Evolutionary conservation across 2,113 vertebrate species (phyloP), one percentile per base, ranked within the genome.

Genomic region (Anhinga rufa): DNA sequence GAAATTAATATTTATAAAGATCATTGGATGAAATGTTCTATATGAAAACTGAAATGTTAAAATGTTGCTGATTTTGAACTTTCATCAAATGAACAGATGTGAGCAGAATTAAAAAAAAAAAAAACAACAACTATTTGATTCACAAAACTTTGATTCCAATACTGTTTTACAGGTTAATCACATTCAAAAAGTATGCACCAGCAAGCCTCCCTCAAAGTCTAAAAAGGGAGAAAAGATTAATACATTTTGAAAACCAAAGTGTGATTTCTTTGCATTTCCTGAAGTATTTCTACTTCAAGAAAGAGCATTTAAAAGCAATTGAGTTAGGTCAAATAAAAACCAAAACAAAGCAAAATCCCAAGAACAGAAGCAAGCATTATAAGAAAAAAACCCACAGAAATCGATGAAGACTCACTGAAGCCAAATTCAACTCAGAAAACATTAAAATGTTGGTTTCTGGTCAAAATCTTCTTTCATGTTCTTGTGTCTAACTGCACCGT

Each of bases 1-100:
- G 29, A 92, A 88, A 86, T 88, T 88, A 86, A 88, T 93, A 86
- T 95, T 92, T 93, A 86, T 92, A 72, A 86, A 81, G 7, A 52
- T 78, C 34, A 82, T 58, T 44, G 32, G 36, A 80, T 48, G 14
- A 75, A 81, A 51, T 75, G 5, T 66, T 94, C 24, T 6, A 5
- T 46, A 34, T 70, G 68, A 68, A 94, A 96, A 81, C 14, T 32
- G 46, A 51, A 88, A 70, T 62, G 18, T 61, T 82, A 85, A 91
- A 88, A 66, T 4, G 3, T 58, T 83, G 16, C 7, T 74, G 26
- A 74, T 78, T 83, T 77, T 90, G 46, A 88, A 86, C 16, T 90
- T 93, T 51, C 32, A 32, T 34, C n/a, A 93, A 82, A 55, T 28
- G 5, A 79, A 71, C 51, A 69, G 12, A 62, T 69, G 5, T 42